Base-by-base conservation (phyloP, 2,888 invertebrate species). In the Idaea straminata region DNA sequence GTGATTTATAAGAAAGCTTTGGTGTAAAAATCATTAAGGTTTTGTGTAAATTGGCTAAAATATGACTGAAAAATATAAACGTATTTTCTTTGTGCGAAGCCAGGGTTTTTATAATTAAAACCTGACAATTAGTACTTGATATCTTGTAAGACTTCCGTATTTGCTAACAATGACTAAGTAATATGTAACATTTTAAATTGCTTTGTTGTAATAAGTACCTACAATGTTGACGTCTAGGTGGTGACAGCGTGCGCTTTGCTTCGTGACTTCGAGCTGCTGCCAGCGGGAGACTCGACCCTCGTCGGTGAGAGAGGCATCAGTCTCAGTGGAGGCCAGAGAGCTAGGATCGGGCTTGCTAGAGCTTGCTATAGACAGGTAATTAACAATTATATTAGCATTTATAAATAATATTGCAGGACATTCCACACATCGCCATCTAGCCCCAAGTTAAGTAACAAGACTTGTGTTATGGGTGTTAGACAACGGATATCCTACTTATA, bases 301-400 rank as follows among this genome's bases (percentile, higher is more conserved):
- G 96, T 97, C 0, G 97, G 97, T 0, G 97, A 97, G 79, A 91
- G 96, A 66, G 97, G 97, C 15, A 94, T 95, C 66, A 94, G 95
- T 63, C 88, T 97, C 61, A 96, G 96, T 76, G 97, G 97, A 0
- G 97, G 97, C 0, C 97, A 97, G 88, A 95, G 95, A 69, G 97
- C 97, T 0, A 93, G 97, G 67, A 94, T 97, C 65, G 96, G 95
- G 72, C 91, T 97, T 61, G 96, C 96, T 0, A 92, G 97, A 71
- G 96, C 97, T 5, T 94, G 97, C 65, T 97, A 97, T 76, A 94
- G 95, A 81, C 94, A 96, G 78, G 96, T 96, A 35, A 16, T n/a
- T n/a, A n/a, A n/a, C n/a, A n/a, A n/a, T 4, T 35, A n/a, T 13
- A 58, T 34, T 25, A 15, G 59, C 2, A 57, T 57, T 13, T 15